Evolutionary conservation across 2,113 vertebrate species (phyloP), one percentile per base, ranked within the genome.

Genomic region (Vulpes vulpes): DNA sequence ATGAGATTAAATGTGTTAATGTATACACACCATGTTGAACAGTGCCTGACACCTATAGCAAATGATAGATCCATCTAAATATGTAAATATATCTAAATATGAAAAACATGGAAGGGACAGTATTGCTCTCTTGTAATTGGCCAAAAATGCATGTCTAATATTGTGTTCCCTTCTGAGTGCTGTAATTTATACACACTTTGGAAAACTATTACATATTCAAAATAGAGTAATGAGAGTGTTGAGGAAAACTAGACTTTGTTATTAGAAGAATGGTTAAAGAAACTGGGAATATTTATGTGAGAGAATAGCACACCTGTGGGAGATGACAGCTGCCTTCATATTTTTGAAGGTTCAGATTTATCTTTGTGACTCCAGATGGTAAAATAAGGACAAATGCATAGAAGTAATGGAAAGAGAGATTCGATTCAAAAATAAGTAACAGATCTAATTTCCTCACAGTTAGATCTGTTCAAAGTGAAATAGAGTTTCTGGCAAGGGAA

Each of bases 311-410:
- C 11, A 93, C 3, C 43, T 76, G 57, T 43, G 59, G 60, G 17
- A 23, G 38, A 74, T 2, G 30, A 73, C 16, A 57, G 51, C 14
- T 90, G 25, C 51, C 32, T 82, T 67, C 1, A 11, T 11, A 60
- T 51, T 64, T 80, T 84, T 67, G 62, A 81, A 97, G 17, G 11
- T 86, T 94, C 32, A 32, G 35, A 86, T 86, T 92, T 73, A 64
- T 95, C 35, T 57, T 69, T 90, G 22, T 73, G 35, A 90, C 11
- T 8, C 57, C 65, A 67, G 55, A 55, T 90, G 62, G 22, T 57
- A 78, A 86, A 83, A 92, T 57, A 55, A 89, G 59, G 53, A 55
- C 8, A 57, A 62, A n/a, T 14, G 19, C 19, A 17, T 22, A 53
- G 25, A 73, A 32, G 11, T 93, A 67, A 65, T 23, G 74, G 15